phyloP scores from a whole-genome alignment of 2,113 vertebrate species.

The Spilogale gracilis region DNA sequence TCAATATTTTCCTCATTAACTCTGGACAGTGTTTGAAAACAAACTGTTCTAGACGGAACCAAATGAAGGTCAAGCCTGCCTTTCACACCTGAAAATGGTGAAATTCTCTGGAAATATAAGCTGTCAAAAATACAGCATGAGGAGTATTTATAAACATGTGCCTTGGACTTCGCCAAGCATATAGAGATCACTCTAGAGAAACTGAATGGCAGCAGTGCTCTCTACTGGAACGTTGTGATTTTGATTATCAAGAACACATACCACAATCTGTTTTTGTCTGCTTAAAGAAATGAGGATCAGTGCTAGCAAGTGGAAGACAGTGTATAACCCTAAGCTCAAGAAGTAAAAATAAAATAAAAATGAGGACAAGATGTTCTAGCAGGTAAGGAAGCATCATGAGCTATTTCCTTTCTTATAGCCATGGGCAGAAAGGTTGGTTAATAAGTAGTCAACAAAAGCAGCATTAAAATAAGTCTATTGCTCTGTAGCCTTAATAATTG shows the following conservation, averaged over 20 bases:
- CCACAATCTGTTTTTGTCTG: conserved; percentile 11
- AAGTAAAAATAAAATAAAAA: conserved; percentile 59
- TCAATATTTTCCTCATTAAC: conserved; percentile 65
- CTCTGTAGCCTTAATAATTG: background rate
- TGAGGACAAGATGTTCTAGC: conserved; percentile 48
- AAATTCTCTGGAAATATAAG: conserved; percentile 54
- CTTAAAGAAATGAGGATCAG: conserved; percentile 50
- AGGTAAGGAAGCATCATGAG: background rate
- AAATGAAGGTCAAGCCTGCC: conserved; percentile 36
- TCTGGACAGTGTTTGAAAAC: conserved; percentile 19
- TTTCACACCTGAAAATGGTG: background rate
- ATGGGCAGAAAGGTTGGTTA: background rate
- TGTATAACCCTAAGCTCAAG: background rate
- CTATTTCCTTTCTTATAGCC: conserved; percentile 27
- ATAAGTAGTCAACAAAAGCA: background rate
- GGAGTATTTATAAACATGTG: conserved; percentile 12
- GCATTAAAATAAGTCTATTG: conserved; percentile 19
- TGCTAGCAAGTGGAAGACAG: conserved; percentile 29
- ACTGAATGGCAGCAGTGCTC: conserved; percentile 57
- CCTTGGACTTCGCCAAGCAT: background rate
- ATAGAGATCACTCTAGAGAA: background rate
- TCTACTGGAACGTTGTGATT: conserved; percentile 76
- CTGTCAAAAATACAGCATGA: background rate
- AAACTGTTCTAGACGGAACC: conserved; percentile 49
- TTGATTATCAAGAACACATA: conserved; percentile 14